phyloP scores from a whole-genome alignment of 2,113 vertebrate species.

The Nipponia nippon region DNA sequence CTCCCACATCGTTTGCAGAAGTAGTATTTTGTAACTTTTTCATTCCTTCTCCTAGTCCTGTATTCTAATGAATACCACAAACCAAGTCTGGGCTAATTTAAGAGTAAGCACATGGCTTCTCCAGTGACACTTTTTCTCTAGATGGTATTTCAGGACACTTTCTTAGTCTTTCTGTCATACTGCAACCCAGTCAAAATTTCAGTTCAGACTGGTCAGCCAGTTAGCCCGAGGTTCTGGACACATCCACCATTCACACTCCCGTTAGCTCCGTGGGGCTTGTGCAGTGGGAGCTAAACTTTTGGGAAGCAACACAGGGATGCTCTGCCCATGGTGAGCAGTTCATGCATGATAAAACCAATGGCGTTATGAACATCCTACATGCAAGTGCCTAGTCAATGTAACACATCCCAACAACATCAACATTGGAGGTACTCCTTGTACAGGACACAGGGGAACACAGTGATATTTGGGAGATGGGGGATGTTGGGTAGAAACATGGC shows the following conservation, averaged over 20 bases:
- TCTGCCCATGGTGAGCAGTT: background rate
- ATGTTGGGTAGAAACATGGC: background rate
- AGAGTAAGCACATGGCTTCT: background rate
- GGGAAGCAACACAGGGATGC: background rate
- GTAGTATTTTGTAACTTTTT: background rate
- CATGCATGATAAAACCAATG: background rate
- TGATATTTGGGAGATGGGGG: background rate
- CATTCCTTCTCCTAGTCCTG: background rate
- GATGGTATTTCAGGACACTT: background rate
- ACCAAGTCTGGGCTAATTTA: background rate
- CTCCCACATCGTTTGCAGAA: background rate
- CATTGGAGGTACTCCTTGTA: background rate
- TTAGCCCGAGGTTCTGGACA: background rate
- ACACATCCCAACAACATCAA: background rate
- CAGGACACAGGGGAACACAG: background rate
- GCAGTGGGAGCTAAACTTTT: background rate
- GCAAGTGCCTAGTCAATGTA: fast-evolving
- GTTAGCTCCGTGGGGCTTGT: background rate
- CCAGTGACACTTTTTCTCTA: background rate
- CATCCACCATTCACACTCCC: fast-evolving
- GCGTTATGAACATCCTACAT: background rate
- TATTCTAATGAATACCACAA: background rate
- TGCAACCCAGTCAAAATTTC: background rate
- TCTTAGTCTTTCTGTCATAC: background rate
- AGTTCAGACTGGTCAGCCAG: background rate